phyloP scores from a whole-genome alignment of 1,140 invertebrate species.

The Sitodiplosis mosellana region DNA sequence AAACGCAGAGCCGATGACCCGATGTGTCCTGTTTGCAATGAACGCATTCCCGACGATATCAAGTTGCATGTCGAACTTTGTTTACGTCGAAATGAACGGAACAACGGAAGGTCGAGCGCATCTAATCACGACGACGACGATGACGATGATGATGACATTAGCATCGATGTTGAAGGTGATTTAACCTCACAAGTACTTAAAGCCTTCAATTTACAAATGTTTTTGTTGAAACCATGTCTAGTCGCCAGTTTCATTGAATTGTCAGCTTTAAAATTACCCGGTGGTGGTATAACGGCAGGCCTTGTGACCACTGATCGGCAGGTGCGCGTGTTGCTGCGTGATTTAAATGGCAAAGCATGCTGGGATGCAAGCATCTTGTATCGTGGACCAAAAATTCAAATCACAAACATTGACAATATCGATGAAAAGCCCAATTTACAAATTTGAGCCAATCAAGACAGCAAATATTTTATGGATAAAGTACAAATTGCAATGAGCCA shows the following conservation, averaged over 20 bases:
- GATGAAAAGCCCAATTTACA: not conserved
- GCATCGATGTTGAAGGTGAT: constrained; percentile 41
- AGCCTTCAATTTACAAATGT: constrained; percentile 76
- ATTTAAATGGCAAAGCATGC: constrained; percentile 89
- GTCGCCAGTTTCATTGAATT: constrained; percentile 84
- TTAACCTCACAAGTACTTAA: constrained; percentile 50
- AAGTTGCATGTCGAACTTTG: constrained; percentile 62
- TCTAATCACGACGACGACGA: constrained; percentile 7
- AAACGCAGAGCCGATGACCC: constrained; percentile 44
- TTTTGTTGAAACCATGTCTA: constrained; percentile 67
- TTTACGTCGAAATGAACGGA: too few relatives aligned
- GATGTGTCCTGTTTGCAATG: constrained; percentile 58
- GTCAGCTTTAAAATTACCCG: constrained; percentile 65
- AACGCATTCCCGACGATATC: constrained; percentile 37
- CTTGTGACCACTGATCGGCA: constrained; percentile 40
- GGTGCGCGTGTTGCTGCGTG: constrained; percentile 74
- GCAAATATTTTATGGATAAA: not conserved
- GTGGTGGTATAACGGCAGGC: constrained; percentile 64
- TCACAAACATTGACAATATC: constrained; percentile 6
- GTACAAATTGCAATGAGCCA: not conserved
- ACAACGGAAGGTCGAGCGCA: constrained; percentile 1
- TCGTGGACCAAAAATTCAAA: constrained; percentile 34
- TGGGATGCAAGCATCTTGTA: constrained; percentile 90
- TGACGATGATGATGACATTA: constrained; percentile 48
- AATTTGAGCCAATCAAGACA: not conserved